These are phyloP conservation scores for Papilio glaucus DNA, from an alignment of 1,140 invertebrate species.

Conservation along the genomic window DNA sequence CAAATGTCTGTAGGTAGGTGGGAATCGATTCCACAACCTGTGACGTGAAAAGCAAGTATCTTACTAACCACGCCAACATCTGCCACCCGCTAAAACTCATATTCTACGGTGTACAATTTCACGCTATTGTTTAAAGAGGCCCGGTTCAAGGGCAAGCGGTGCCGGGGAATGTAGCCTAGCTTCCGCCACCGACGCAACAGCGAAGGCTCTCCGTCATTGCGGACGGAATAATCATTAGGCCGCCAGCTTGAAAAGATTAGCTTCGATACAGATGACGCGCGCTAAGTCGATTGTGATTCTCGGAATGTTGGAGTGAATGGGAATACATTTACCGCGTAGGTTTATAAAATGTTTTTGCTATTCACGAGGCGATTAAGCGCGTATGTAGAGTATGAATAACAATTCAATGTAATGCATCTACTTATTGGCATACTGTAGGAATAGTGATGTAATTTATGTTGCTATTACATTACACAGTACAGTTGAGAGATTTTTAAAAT, in stretches of 20 bases:
- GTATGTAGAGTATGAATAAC: slow-evolving; percentile 22
- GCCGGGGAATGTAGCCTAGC: slow-evolving; percentile 67
- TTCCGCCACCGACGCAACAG: slow-evolving; percentile 53
- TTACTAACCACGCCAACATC: no score
- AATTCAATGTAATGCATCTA: slow-evolving; percentile 26
- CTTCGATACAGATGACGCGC: slow-evolving; percentile 18
- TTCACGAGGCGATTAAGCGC: slow-evolving; percentile 16
- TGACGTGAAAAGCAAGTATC: no score
- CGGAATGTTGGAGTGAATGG: slow-evolving; percentile 26
- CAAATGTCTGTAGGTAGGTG: no score
- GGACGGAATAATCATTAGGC: slow-evolving; percentile 53
- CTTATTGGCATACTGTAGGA: slow-evolving; percentile 9
- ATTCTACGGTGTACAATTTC: slow-evolving; percentile 33
- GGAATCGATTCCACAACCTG: not conserved
- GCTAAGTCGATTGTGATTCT: slow-evolving; percentile 33
- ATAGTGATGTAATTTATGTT: not conserved
- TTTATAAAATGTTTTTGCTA: slow-evolving; percentile 34
- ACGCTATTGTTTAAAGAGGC: slow-evolving; percentile 49
- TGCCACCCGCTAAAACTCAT: slow-evolving; percentile 25
- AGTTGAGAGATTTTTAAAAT: not conserved
- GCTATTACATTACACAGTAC: not conserved
- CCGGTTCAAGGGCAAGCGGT: slow-evolving; percentile 67
- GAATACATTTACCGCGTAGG: slow-evolving; percentile 29
- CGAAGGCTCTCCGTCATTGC: slow-evolving; percentile 41
- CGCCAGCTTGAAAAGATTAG: slow-evolving; percentile 44